These are phyloP conservation scores for Varroa destructor DNA, from an alignment of 1,140 invertebrate species.

Conservation along the genomic window DNA sequence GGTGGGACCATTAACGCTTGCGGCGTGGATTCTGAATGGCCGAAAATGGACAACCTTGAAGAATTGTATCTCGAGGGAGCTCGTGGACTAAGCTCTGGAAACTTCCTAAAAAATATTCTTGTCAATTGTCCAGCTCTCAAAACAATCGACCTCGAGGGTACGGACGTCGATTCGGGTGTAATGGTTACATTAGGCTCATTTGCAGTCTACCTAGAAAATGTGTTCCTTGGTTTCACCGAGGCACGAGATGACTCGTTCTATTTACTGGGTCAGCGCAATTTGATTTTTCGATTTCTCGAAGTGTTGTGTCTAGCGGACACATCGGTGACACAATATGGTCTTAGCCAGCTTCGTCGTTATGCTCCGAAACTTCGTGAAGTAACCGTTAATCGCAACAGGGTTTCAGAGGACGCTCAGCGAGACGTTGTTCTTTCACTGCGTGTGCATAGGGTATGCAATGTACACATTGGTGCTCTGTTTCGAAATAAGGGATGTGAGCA, in stretches of 20 bases:
- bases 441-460: conserved; percentile 3
- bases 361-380: conserved; percentile 11
- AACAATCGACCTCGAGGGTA: conserved; percentile 4
- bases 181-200: background rate
- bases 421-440: background rate
- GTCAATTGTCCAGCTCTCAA: conserved; percentile 24
- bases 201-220: background rate
- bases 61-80: conserved; percentile 21
- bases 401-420: background rate
- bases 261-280: background rate
- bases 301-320: conserved; percentile 14
- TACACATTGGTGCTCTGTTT: conserved; percentile 16
- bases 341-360: background rate
- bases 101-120: conserved; percentile 2
- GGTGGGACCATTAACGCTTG: conserved; percentile 10
- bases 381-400: conserved; percentile 6
- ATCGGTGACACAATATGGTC: background rate
- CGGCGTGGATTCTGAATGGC: background rate
- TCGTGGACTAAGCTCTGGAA: background rate
- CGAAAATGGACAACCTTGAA: conserved; percentile 5
- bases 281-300: background rate
- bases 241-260: background rate
- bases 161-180: background rate
- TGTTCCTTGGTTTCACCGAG: conserved; percentile 9
- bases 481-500: conserved; percentile 6